Conservation (phyloP, 64 coral and sea anemone genomes). For the Montipora capricornis region DNA sequence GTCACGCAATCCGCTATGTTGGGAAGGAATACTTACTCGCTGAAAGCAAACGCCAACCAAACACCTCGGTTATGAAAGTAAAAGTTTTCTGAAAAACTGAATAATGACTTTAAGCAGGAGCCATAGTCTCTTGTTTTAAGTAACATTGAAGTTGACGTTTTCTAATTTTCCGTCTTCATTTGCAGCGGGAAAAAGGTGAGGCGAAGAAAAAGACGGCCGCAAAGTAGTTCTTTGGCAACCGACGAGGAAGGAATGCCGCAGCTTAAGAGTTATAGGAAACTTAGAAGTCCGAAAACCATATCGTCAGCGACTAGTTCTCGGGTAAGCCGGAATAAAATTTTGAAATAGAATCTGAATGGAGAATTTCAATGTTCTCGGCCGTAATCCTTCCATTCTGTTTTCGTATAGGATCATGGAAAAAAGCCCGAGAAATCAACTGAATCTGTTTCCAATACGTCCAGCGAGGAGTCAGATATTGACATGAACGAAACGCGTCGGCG, state of each 20-base stretch:
- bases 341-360: neutral
- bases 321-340: neutral
- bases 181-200: constrained; percentile 35
- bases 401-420: constrained; percentile 18
- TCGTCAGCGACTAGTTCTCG: constrained; percentile 8
- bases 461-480: constrained; percentile 87
- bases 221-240: constrained; percentile 35
- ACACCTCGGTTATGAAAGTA: too few relatives aligned
- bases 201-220: constrained; percentile 17
- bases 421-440: neutral
- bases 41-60: too few relatives aligned
- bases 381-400: too few relatives aligned
- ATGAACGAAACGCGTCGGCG: constrained; percentile 92
- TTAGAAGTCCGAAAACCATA: constrained; percentile 18
- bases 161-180: neutral
- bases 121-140: too few relatives aligned
- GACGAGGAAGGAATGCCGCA: constrained; percentile 64
- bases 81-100: too few relatives aligned
- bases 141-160: too few relatives aligned
- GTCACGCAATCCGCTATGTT: too few relatives aligned
- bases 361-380: too few relatives aligned
- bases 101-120: too few relatives aligned
- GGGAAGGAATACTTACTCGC: too few relatives aligned
- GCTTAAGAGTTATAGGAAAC: constrained; percentile 66
- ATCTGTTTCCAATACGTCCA: constrained; percentile 39